These are phyloP conservation scores for Noturus placidus DNA, from an alignment of 2,113 vertebrate genomes.

Conservation along the genomic window DNA sequence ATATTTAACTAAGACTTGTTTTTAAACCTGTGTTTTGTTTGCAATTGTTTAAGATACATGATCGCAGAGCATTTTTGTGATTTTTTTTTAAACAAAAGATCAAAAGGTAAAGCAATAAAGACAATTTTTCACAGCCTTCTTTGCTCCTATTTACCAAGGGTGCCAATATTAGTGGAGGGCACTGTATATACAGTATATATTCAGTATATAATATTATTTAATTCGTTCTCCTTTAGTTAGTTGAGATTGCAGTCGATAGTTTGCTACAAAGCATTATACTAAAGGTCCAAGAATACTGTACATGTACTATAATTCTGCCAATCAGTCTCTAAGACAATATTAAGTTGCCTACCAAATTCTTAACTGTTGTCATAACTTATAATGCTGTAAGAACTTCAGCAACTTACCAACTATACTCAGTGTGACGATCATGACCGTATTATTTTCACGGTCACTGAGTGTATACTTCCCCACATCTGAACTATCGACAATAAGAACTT, in stretches of 20 bases:
- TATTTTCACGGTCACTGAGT: constrained; percentile 49
- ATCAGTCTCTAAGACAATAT: background rate
- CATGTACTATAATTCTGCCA: background rate
- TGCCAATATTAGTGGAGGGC: too few relatives aligned
- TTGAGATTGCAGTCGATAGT: background rate
- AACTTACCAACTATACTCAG: constrained; percentile 62
- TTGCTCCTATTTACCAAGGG: too few relatives aligned
- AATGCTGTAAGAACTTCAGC: background rate
- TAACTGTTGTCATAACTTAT: background rate
- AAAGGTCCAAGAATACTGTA: background rate
- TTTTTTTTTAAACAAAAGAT: too few relatives aligned
- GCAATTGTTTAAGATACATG: too few relatives aligned
- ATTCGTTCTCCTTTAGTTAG: background rate
- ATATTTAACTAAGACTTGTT: too few relatives aligned
- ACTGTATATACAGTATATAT: too few relatives aligned
- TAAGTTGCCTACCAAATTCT: background rate
- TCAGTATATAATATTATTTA: too few relatives aligned
- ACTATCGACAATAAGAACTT: constrained; percentile 56
- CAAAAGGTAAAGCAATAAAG: too few relatives aligned
- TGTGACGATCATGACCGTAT: constrained; percentile 54
- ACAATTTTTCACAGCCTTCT: too few relatives aligned
- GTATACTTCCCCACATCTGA: constrained; percentile 62
- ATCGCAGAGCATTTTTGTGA: too few relatives aligned
- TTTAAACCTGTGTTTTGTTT: too few relatives aligned
- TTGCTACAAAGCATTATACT: background rate